phyloP scores from a whole-genome alignment of 1,140 invertebrate genomes.

The Caenorhabditis briggsae region DNA sequence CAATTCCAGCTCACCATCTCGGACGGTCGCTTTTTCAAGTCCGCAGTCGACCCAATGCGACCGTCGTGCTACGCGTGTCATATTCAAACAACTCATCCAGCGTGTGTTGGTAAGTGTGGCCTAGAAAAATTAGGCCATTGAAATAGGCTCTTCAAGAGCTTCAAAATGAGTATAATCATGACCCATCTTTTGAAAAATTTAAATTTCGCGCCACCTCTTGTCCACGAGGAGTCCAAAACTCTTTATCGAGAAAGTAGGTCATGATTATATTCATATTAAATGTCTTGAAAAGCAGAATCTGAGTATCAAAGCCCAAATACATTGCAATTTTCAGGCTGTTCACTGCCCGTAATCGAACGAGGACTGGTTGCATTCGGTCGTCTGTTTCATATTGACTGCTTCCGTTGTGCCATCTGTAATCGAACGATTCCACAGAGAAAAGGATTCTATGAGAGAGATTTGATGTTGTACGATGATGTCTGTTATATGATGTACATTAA shows the following conservation, averaged over 20 bases:
- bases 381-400: slow-evolving; percentile 39
- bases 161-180: background rate
- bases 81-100: slow-evolving; percentile 44
- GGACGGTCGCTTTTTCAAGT: background rate
- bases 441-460: slow-evolving; percentile 31
- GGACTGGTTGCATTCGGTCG: slow-evolving; percentile 29
- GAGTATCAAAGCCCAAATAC: background rate
- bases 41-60: background rate
- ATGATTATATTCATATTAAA: no score
- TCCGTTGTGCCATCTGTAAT: slow-evolving; percentile 34
- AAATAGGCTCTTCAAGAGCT: background rate
- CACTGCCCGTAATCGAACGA: slow-evolving; percentile 9
- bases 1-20: slow-evolving; percentile 2
- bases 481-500: slow-evolving; percentile 22
- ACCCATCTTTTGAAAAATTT: no score
- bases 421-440: slow-evolving; percentile 15
- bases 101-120: background rate
- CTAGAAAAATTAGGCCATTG: background rate
- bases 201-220: no score
- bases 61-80: slow-evolving; percentile 34
- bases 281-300: no score
- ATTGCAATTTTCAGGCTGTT: background rate
- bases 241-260: no score
- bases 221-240: no score
- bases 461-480: background rate